Conservation (phyloP, 2,113 vertebrate species). For the Todiramphus chloris region DNA sequence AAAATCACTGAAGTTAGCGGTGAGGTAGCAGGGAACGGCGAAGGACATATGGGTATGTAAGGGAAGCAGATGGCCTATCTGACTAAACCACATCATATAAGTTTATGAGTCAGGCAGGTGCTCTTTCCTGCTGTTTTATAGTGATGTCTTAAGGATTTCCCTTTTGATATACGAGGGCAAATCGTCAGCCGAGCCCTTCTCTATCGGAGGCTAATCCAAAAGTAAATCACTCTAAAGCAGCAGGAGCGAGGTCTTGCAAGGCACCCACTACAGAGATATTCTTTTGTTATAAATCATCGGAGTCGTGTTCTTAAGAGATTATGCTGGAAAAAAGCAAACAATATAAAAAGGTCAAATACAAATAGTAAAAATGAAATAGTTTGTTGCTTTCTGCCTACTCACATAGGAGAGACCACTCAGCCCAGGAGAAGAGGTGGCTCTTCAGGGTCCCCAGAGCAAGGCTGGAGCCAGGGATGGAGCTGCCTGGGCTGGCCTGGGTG, state of each 20-base stretch:
- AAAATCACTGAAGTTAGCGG: constrained; percentile 7
- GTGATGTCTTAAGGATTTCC: constrained; percentile 77
- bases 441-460: not conserved
- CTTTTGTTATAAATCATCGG: constrained; percentile 72
- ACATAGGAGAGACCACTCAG: not conserved
- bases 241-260: constrained; percentile 48
- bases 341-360: constrained; percentile 74
- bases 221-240: constrained; percentile 76
- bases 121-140: constrained; percentile 75
- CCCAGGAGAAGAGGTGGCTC: not conserved
- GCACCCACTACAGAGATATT: constrained; percentile 36
- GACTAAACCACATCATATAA: constrained; percentile 55
- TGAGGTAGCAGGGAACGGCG: not conserved
- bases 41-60: constrained; percentile 70
- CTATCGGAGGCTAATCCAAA: constrained; percentile 64
- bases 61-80: constrained; percentile 70
- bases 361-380: constrained; percentile 63
- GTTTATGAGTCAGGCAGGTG: constrained; percentile 75
- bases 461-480: not conserved
- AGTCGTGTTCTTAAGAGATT: constrained; percentile 62
- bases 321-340: constrained; percentile 64
- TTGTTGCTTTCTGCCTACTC: constrained; percentile 50
- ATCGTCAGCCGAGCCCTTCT: constrained; percentile 56
- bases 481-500: not conserved
- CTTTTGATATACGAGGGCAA: constrained; percentile 75